These are phyloP conservation scores for Cybosia mesomella DNA, from an alignment of 2,888 invertebrate species.

Conservation along the genomic window DNA sequence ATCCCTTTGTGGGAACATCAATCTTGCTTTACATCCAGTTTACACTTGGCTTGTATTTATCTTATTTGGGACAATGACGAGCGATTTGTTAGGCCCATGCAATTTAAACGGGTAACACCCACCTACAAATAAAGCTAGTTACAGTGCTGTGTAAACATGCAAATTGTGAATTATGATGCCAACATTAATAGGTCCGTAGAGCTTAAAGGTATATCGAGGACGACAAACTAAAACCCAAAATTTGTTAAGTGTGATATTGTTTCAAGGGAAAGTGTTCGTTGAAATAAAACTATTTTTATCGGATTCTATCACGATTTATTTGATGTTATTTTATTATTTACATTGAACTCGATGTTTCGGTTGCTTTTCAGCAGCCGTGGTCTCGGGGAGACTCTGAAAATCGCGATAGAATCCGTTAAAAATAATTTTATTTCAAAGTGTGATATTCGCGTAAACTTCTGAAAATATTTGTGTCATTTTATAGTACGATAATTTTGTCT, in stretches of 20 bases:
- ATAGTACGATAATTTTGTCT: too few species aligned
- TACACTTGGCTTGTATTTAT: conserved; percentile 64
- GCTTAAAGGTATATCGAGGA: conserved; percentile 5
- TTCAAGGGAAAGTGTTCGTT: not conserved
- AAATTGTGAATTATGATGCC: conserved; percentile 27
- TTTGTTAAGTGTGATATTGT: not conserved
- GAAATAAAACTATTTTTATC: too few species aligned
- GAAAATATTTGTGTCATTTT: too few species aligned
- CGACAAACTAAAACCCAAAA: not conserved
- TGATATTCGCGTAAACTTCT: too few species aligned
- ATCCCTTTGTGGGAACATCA: conserved; percentile 79
- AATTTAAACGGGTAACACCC: conserved; percentile 21
- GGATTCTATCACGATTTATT: too few species aligned
- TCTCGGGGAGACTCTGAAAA: too few species aligned
- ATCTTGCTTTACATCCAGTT: conserved; percentile 72
- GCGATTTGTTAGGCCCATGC: conserved; percentile 49
- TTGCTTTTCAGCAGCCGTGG: too few species aligned
- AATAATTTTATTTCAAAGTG: too few species aligned
- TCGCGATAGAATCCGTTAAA: too few species aligned
- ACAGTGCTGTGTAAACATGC: conserved; percentile 24
- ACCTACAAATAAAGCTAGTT: conserved; percentile 18
- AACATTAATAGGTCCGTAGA: conserved; percentile 16
- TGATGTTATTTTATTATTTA: too few species aligned
- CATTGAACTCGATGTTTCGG: too few species aligned
- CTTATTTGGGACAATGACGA: conserved; percentile 61